Evolutionary conservation across 1,140 invertebrate genomes (phyloP).

Genomic region (Bicyclus anynana): DNA sequence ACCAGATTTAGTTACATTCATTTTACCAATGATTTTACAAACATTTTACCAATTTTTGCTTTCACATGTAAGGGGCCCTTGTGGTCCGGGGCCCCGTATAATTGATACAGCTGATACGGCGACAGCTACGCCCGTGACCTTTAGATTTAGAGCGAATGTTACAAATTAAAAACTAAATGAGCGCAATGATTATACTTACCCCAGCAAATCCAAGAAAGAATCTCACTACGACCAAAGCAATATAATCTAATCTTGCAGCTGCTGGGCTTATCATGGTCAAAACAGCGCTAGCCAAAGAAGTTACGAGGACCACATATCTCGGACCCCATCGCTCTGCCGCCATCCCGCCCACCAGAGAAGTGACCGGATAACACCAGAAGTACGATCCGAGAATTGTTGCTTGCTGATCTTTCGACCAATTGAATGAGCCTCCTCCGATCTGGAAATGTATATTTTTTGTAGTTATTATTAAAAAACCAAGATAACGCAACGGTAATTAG

Average conservation of each 20-base stretch:
- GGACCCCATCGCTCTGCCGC: slow-evolving; percentile 86
- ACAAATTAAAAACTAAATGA: too few species aligned
- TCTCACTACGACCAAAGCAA: slow-evolving; percentile 80
- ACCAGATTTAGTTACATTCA: too few species aligned
- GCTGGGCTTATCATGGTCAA: slow-evolving; percentile 84
- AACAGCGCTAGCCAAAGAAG: slow-evolving; percentile 81
- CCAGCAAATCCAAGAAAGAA: slow-evolving; percentile 83
- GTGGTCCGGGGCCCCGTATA: too few species aligned
- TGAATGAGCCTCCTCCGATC: slow-evolving; percentile 51
- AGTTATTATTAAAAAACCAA: too few species aligned
- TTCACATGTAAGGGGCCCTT: too few species aligned
- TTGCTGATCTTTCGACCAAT: slow-evolving; percentile 80
- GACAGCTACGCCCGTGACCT: too few species aligned
- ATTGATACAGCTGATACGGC: too few species aligned
- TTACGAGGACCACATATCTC: slow-evolving; percentile 83
- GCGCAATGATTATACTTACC: slow-evolving; percentile 75
- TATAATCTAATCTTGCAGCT: slow-evolving; percentile 79
- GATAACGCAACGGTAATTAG: too few species aligned
- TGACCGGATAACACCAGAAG: slow-evolving; percentile 81
- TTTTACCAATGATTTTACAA: too few species aligned
- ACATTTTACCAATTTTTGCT: too few species aligned
- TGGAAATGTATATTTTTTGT: slow-evolving; percentile 3
- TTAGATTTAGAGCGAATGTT: too few species aligned
- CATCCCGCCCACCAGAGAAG: slow-evolving; percentile 81
- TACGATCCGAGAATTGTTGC: slow-evolving; percentile 82